A percentile compares a stretch with the other conserved stretches of the same genome.
Evolutionary conservation across 2,797 vertebrate genomes (phyloP).

Genomic region (Caiman crocodilus): DNA sequence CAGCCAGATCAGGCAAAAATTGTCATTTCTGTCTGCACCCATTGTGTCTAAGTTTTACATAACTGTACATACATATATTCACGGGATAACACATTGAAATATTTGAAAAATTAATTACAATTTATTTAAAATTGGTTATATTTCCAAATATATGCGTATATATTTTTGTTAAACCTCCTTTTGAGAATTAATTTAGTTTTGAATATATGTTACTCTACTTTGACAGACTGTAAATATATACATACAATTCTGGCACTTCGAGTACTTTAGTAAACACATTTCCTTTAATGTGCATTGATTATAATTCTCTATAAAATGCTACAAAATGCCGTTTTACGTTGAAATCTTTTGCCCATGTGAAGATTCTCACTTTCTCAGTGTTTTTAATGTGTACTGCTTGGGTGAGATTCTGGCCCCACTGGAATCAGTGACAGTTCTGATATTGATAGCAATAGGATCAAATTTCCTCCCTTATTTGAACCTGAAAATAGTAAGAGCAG

Average conservation of each 20-base stretch:
- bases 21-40: too few relatives aligned
- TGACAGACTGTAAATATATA: background rate
- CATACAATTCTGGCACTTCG: background rate
- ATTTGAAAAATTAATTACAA: background rate
- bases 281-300: background rate
- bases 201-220: background rate
- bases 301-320: background rate
- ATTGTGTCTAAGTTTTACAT: background rate
- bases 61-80: accelerated
- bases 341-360: background rate
- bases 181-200: background rate
- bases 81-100: background rate
- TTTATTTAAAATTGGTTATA: background rate
- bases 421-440: background rate
- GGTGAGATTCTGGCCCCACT: background rate
- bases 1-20: too few relatives aligned
- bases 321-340: background rate
- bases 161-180: background rate
- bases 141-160: background rate
- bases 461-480: background rate
- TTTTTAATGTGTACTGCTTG: background rate
- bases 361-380: background rate
- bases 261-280: background rate
- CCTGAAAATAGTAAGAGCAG: background rate
- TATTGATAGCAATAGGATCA: background rate